phyloP scores from a whole-genome alignment of 2,888 invertebrate species.

The Saturnia japonica region DNA sequence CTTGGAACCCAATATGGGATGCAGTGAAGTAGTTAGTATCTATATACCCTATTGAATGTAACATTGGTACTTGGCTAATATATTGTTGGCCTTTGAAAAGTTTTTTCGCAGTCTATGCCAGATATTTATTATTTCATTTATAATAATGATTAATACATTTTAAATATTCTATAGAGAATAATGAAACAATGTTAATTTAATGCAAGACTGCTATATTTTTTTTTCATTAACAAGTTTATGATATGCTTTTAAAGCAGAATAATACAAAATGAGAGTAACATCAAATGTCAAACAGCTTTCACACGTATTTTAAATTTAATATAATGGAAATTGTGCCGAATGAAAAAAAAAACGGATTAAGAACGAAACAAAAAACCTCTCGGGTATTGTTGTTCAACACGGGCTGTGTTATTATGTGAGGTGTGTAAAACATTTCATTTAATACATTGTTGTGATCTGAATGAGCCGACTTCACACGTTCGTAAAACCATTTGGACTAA shows the following conservation, averaged over 20 bases:
- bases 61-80: too few species aligned
- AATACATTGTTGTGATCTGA: neutral
- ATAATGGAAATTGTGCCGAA: slow-evolving; percentile 5
- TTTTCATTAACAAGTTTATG: neutral
- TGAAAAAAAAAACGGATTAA: slow-evolving; percentile 19
- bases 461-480: neutral
- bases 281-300: neutral
- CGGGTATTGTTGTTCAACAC: slow-evolving; percentile 14
- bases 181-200: neutral
- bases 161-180: neutral
- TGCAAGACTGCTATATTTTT: neutral
- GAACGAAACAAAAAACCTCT: slow-evolving; percentile 38
- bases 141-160: neutral
- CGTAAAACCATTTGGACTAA: too few species aligned
- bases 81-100: too few species aligned
- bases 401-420: slow-evolving; percentile 6
- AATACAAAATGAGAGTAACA: neutral
- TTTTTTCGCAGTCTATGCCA: too few species aligned
- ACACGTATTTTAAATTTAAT: slow-evolving; percentile 13
- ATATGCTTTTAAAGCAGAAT: neutral
- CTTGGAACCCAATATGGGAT: too few species aligned
- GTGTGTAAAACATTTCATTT: slow-evolving; percentile 3
- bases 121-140: too few species aligned
- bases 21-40: too few species aligned
- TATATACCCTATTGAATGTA: too few species aligned